Evolutionary conservation across 30 jellyfish, hydroid and myxozoan genomes (phyloP), one percentile per base, ranked within the genome.

Genomic region (Phacellophora camtschatica): DNA sequence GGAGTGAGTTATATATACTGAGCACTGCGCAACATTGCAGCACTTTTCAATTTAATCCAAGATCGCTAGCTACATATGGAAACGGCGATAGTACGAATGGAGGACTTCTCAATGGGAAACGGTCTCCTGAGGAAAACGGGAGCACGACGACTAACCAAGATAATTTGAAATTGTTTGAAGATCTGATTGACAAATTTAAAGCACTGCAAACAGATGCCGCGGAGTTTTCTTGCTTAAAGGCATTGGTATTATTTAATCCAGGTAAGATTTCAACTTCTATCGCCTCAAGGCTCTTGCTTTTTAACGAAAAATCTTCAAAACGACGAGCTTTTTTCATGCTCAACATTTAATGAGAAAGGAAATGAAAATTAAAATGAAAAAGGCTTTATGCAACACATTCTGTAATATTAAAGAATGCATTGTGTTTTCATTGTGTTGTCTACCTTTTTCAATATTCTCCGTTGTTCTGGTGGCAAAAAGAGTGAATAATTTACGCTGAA

Each of bases 1-100:
- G 99, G 99, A 93, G 99, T 81, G 99, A 86, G 81, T 81, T 93
- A 74, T 93, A 64, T 64, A 93, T 85, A 20, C 75, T 93, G 69
- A 93, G 96, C 86, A 85, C 99, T 7, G 96, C 99, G 35, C 86
- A 72, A 30, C 97, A 93, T 49, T 93, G 99, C 88, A 82, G 92
- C 54, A 70, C 97, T 1, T 83, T 58, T 58, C 96, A 83, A 63
- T 70, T 90, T 31, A 90, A 90, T 34, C 93, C 97, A 28, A 74
- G 96, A 78, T 53, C 90, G 11, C 81, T 93, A 7, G 96, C 87
- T 4, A 59, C 83, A 1, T 66, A 63, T 37, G 88, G 95, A 18
- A 82, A 76, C 69, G 88, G 81, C 18, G 84, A 72, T 43, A 65
- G 84, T 5, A 19, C 46, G 30, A 33, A 32, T 20, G 55, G 41